Base-by-base conservation (phyloP, 2,797 vertebrate species). In the Vultur gryphus region DNA sequence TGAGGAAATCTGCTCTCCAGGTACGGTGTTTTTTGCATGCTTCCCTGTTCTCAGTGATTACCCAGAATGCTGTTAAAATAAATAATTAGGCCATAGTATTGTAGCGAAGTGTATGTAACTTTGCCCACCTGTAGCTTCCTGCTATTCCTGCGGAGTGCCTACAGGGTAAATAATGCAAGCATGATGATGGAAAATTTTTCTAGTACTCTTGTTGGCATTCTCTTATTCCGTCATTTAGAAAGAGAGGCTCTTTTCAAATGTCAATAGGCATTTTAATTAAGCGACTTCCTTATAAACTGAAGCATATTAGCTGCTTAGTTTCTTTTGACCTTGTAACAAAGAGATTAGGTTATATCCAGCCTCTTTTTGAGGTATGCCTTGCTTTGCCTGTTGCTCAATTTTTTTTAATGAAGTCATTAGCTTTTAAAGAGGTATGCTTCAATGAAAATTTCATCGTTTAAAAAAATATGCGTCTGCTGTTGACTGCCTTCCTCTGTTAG, bases 1-100 rank as follows among this genome's bases (percentile, higher is more conserved):
- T 99, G 84, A 98, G 99, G 97, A 99, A 99, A 95, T 98, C 99
- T 7, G 99, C 99, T 1, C 95, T 99, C 51, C 99, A 99, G 99
- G 99, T 99, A 96, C 11, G 43, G 58, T 57, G 48, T 1, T 12
- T 61, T 83, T 67, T 49, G 16, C 33, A 6, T n/a, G 41, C 33
- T 86, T 49, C 77, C 61, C 44, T 41, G 10, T 71, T 94, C 83
- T 44, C 49, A 1, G 24, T 37, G 55, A 41, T 76, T 65, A 44
- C 37, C 66, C 71, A 35, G 46, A 46, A 67, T 66, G 62, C 58
- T 1, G 1, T 20, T 91, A 44, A 67, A 67, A 57, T 58, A 16
- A 83, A 81, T 76, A 79, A 85, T 66, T 13, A 69, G 48, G 26
- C 81, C 41, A 1, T 9, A 31, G 76, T 52, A 11, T 51, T 20